Conservation (phyloP, 2,113 vertebrate species). For the Varanus salvator region DNA sequence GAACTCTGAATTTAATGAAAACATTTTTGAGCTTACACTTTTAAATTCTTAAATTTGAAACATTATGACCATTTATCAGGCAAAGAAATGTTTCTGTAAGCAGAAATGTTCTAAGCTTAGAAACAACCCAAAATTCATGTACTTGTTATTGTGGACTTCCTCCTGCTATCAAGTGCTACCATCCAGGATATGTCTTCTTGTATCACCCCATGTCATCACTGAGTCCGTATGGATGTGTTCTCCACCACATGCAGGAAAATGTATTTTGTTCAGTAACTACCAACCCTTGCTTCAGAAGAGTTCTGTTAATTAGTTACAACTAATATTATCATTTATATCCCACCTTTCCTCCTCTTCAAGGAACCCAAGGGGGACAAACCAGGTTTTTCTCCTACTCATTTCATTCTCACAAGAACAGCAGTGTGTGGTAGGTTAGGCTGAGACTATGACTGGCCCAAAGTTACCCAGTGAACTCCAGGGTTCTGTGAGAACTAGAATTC, state of each 20-base stretch:
- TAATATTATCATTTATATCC: too few species aligned
- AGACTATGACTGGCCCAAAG: too few species aligned
- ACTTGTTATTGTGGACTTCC: not conserved
- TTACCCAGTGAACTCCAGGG: too few species aligned
- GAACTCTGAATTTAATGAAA: not conserved
- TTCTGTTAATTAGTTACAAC: not conserved
- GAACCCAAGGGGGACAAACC: too few species aligned
- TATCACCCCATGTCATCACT: not conserved
- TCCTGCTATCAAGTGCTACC: not conserved
- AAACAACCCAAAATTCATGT: not conserved
- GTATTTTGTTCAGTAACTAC: not conserved
- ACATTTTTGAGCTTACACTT: not conserved
- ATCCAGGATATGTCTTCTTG: not conserved
- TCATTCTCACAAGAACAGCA: too few species aligned
- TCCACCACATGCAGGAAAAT: not conserved
- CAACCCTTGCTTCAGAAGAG: not conserved
- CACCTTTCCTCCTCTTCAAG: too few species aligned
- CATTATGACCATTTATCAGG: not conserved
- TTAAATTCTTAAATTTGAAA: not conserved
- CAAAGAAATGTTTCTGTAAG: not conserved
- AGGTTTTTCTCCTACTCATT: too few species aligned
- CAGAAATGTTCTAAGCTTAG: not conserved
- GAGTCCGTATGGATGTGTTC: not conserved
- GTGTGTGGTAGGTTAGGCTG: too few species aligned
- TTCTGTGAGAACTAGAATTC: too few species aligned